Percentiles rank a stretch among this genome's conserved stretches.
Conservation (phyloP, 35 echinoderm and acorn worm genomes). For the Hemicentrotus pulcherrimus region DNA sequence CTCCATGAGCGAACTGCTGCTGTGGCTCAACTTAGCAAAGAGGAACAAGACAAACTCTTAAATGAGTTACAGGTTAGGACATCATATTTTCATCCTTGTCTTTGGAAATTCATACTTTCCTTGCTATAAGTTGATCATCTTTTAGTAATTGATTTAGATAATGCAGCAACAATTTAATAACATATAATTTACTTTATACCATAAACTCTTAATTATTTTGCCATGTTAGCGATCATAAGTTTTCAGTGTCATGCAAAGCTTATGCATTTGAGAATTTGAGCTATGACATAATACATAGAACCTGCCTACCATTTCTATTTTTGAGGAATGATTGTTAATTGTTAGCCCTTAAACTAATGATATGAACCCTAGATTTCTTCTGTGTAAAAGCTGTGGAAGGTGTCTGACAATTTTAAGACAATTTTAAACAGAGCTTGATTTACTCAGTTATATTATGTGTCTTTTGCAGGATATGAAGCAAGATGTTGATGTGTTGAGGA, state of each 20-base stretch:
- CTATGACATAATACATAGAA: too few relatives aligned
- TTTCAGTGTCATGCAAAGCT: neutral
- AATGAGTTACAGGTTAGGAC: slow-evolving; percentile 47
- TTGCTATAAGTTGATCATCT: neutral
- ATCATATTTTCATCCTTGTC: neutral
- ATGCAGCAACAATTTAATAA: too few relatives aligned
- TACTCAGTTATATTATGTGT: neutral
- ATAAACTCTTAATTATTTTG: neutral
- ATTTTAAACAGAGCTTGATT: too few relatives aligned
- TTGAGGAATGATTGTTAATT: too few relatives aligned
- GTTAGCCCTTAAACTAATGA: too few relatives aligned
- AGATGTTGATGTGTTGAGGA: slow-evolving; percentile 45
- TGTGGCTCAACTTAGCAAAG: slow-evolving; percentile 64
- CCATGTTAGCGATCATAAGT: neutral
- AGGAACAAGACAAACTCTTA: slow-evolving; percentile 63
- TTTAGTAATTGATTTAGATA: too few relatives aligned
- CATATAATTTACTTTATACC: too few relatives aligned
- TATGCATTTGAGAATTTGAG: too few relatives aligned
- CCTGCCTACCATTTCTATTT: too few relatives aligned
- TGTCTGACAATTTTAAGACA: too few relatives aligned
- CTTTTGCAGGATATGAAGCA: slow-evolving; percentile 45
- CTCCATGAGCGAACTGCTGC: slow-evolving; percentile 51
- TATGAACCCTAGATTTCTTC: too few relatives aligned
- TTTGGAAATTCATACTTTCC: neutral
- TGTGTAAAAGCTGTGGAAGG: too few relatives aligned